Evolutionary conservation across 2,888 invertebrate species (phyloP).

Genomic region (Mayetiola destructor): DNA sequence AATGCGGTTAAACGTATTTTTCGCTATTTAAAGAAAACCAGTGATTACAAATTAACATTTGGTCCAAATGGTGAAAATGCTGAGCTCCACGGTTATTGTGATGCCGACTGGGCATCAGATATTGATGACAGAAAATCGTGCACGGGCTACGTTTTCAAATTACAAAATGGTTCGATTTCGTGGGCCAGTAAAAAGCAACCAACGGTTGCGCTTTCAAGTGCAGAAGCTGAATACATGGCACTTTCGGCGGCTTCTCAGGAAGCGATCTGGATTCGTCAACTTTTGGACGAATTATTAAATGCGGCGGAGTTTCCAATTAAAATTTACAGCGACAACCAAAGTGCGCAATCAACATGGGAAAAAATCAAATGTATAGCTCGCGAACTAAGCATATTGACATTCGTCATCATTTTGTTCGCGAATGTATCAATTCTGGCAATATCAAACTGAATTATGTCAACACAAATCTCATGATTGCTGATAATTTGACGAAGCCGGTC

Average conservation of each 20-base stretch:
- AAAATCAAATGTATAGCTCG: not conserved
- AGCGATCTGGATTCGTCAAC: not conserved
- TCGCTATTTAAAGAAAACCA: slow-evolving; percentile 15
- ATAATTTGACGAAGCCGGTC: not conserved
- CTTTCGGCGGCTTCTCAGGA: slow-evolving; percentile 8
- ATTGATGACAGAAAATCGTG: slow-evolving; percentile 14
- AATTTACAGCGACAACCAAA: not conserved
- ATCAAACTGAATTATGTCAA: not conserved
- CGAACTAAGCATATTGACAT: slow-evolving; percentile 3
- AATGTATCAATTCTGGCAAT: not conserved
- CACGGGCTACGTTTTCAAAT: slow-evolving; percentile 14
- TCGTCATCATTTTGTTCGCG: not conserved
- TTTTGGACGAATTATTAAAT: not conserved
- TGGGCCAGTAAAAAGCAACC: slow-evolving; percentile 15
- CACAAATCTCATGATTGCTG: not conserved
- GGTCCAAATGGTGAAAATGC: not conserved
- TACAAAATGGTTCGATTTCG: slow-evolving; percentile 11
- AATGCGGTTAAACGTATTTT: slow-evolving; percentile 9
- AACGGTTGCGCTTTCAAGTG: slow-evolving; percentile 11
- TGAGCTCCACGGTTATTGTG: not conserved
- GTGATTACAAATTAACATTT: not conserved
- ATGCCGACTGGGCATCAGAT: slow-evolving; percentile 3
- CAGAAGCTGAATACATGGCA: slow-evolving; percentile 16
- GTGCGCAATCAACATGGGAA: not conserved
- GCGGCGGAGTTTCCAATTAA: not conserved